A percentile compares a stretch with the other conserved stretches of the same genome.
Evolutionary conservation across 2,113 vertebrate genomes (phyloP).

Genomic region (Dendrocopos noguchii): DNA sequence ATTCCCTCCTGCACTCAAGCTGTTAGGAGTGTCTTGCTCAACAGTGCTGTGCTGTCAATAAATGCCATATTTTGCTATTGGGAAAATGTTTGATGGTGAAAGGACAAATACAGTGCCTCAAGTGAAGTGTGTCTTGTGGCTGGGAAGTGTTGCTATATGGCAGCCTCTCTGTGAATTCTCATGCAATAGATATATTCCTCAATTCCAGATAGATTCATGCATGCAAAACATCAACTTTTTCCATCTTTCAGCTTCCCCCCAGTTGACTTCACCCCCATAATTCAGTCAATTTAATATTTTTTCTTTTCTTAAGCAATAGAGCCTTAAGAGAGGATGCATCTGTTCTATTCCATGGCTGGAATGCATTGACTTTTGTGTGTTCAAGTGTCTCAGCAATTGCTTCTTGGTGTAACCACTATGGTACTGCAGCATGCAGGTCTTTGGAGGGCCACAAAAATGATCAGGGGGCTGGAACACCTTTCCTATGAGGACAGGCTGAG

Average conservation of each 20-base stretch:
- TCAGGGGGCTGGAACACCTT: too few species aligned
- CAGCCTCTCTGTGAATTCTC: background rate
- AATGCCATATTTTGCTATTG: background rate
- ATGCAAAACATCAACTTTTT: background rate
- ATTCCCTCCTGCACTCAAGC: background rate
- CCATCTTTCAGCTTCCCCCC: background rate
- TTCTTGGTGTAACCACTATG: background rate
- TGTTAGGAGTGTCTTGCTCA: background rate
- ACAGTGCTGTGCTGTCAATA: background rate
- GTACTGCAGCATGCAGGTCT: background rate
- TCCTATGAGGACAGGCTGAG: too few species aligned
- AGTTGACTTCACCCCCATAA: background rate
- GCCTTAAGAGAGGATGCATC: background rate
- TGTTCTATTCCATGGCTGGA: rapidly evolving
- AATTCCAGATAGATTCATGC: background rate
- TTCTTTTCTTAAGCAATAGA: background rate
- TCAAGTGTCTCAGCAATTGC: background rate
- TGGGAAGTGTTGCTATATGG: background rate
- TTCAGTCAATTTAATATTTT: background rate
- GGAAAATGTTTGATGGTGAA: background rate
- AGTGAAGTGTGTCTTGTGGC: background rate
- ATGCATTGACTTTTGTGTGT: background rate
- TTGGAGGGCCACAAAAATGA: too few species aligned
- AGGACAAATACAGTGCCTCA: background rate
- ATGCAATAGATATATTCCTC: background rate